phyloP scores from a whole-genome alignment of 64 coral and sea anemone genomes.

The Pocillopora verrucosa region DNA sequence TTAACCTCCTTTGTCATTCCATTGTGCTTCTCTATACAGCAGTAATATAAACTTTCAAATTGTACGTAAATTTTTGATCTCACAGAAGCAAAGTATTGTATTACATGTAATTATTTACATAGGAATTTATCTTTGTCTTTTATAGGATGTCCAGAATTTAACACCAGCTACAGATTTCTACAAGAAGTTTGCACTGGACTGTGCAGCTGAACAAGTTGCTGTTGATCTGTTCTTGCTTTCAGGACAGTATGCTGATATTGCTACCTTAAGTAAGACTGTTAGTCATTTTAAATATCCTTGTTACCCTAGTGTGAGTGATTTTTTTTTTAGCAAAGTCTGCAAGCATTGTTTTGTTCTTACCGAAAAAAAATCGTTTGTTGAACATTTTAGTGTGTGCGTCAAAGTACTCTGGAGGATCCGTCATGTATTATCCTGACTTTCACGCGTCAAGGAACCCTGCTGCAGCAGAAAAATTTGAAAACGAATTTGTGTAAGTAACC shows the following conservation, averaged over 20 bases:
- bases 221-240: slow-evolving; percentile 89
- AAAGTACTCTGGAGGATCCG: slow-evolving; percentile 95
- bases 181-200: slow-evolving; percentile 99
- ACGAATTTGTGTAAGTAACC: slow-evolving; percentile 90
- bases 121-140: not conserved
- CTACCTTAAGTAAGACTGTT: slow-evolving; percentile 78
- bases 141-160: slow-evolving; percentile 84
- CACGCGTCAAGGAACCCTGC: slow-evolving; percentile 73
- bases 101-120: no score
- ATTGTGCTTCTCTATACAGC: no score
- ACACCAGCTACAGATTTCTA: slow-evolving; percentile 98
- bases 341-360: no score
- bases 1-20: no score
- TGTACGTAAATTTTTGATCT: no score
- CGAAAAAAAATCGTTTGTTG: not conserved
- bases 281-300: not conserved
- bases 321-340: no score
- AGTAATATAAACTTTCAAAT: no score
- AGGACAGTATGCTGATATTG: slow-evolving; percentile 83
- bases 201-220: slow-evolving; percentile 96
- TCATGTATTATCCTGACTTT: slow-evolving; percentile 91
- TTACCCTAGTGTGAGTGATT: not conserved
- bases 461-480: slow-evolving; percentile 88
- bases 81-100: no score
- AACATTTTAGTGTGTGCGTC: slow-evolving; percentile 95